Evolutionary conservation across 2,797 vertebrate species (phyloP).

Genomic region (Pangasius djambal): DNA sequence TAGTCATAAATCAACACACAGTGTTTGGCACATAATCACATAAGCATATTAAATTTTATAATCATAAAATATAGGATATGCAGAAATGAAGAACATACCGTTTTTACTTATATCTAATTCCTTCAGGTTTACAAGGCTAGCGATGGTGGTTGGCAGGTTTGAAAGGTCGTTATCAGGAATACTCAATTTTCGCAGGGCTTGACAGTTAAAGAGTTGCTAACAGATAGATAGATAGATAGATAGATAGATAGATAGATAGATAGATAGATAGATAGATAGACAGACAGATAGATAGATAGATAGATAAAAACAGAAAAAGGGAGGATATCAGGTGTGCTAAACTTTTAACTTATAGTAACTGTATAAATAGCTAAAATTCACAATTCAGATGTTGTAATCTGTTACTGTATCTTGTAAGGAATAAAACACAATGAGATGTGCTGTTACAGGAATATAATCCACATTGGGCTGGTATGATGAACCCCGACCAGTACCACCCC

Average conservation of each 20-base stretch:
- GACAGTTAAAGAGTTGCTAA: slow-evolving; percentile 99
- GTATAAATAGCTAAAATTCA: not conserved
- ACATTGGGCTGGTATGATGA: not conserved
- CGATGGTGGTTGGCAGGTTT: slow-evolving; percentile 92
- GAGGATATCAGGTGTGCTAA: not conserved
- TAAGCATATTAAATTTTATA: not conserved
- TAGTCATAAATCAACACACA: slow-evolving; percentile 23
- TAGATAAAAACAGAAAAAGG: not conserved
- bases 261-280: slow-evolving; percentile 53
- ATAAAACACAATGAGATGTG: not conserved
- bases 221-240: slow-evolving; percentile 29
- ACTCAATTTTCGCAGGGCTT: slow-evolving; percentile 96
- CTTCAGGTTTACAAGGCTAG: slow-evolving; percentile 96
- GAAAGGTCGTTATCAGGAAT: slow-evolving; percentile 98
- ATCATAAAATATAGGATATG: not conserved
- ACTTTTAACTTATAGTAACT: not conserved
- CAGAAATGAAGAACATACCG: slow-evolving; percentile 74
- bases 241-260: slow-evolving; percentile 48
- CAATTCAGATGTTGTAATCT: not conserved
- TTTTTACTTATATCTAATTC: slow-evolving; percentile 99
- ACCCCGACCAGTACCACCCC: not conserved
- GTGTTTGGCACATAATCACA: not conserved
- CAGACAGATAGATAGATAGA: slow-evolving; percentile 9
- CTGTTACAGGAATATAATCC: not conserved
- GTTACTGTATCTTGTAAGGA: not conserved